Evolutionary conservation across 2,113 vertebrate genomes (phyloP), one percentile per base, ranked within the genome.

Genomic region (Sapajus apella): DNA sequence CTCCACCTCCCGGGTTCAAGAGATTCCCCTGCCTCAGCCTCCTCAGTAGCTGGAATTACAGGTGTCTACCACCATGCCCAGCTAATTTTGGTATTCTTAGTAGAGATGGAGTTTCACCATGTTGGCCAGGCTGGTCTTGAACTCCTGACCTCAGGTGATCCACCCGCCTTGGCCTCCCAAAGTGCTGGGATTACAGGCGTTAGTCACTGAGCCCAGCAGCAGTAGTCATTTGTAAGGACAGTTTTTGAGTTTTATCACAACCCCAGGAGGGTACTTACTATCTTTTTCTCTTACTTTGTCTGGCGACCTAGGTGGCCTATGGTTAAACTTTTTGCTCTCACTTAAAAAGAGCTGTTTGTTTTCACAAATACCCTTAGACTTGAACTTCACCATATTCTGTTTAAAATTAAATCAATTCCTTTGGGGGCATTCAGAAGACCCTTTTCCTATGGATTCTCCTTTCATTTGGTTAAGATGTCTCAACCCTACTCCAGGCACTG

Each of bases 211-310:
- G 5, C 12, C 12, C 61, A 12, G 61, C 61, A 13, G 12, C 61
- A 30, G 12, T 23, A 14, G 14, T 76, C 56, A 6, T 64, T 64
- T 82, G 68, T 72, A 77, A 77, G n/a, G 6, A 68, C 0, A 45
- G 3, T 47, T 25, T 73, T 64, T 64, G 45, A 82, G 45, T 64
- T 92, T 92, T n/a, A 20, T 47, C 37, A 20, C 50, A 45, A n/a
- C 17, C 10, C 23, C 1, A 56, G 72, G 8, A 79, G 25, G 32
- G 2, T 27, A 37, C 32, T 40, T 55, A 52, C 52, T 64, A 70
- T 52, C 70, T 79, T 43, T 87, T 91, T 70, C 66, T 94, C 79
- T 89, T 6, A 79, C 91, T 84, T 17, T 94, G 40, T 84, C 32
- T 73, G 21, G 45, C 80, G 85, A 95, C 73, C 43, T 64, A 80